Evolutionary conservation across 2,113 vertebrate genomes (phyloP).

Genomic region (Psephotus haematonotus): DNA sequence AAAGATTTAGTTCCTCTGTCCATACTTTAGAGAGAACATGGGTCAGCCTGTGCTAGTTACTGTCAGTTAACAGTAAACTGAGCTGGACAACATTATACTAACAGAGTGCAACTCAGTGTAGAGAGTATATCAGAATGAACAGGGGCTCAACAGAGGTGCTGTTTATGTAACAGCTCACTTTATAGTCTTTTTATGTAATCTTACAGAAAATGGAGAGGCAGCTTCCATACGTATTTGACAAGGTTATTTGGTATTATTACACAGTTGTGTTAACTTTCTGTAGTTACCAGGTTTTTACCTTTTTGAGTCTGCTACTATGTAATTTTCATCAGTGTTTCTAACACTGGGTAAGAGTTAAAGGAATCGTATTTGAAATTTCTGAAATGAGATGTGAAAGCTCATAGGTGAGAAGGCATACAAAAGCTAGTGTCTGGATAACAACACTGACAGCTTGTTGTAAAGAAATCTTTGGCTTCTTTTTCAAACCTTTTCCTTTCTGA

Average conservation of each 20-base stretch:
- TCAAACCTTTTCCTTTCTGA: neutral
- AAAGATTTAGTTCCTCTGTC: neutral
- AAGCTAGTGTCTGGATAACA: neutral
- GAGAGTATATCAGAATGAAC: too few relatives aligned
- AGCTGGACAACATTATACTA: neutral
- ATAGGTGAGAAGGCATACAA: neutral
- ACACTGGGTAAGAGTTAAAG: neutral
- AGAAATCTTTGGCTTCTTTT: neutral
- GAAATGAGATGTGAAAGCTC: neutral
- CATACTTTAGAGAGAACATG: rapidly evolving
- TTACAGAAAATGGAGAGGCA: neutral
- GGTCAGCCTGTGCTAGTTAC: neutral
- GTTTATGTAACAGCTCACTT: neutral
- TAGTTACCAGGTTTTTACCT: neutral
- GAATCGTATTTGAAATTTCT: neutral
- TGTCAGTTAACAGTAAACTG: neutral
- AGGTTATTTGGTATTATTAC: neutral
- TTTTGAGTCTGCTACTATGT: neutral
- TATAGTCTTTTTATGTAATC: neutral
- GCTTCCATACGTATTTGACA: neutral
- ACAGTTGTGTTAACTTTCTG: neutral
- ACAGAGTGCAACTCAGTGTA: rapidly evolving
- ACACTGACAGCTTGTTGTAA: neutral
- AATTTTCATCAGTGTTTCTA: neutral
- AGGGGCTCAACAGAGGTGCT: neutral